Percentiles rank a stretch among this genome's conserved stretches.
Evolutionary conservation across 2,797 vertebrate genomes (phyloP).

Genomic region (Rhinella marina): DNA sequence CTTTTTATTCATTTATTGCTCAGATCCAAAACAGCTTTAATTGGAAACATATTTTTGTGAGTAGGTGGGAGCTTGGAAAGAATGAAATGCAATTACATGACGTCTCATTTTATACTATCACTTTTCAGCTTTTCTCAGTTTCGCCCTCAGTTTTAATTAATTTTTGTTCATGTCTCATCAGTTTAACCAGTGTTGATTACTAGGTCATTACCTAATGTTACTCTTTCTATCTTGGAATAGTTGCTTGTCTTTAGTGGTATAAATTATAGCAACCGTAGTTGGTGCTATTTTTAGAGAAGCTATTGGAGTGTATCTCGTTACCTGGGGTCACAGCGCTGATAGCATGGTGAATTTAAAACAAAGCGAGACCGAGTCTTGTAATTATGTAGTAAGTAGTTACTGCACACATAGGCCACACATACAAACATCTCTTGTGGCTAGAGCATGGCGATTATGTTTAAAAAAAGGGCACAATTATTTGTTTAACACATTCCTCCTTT

Average conservation of each 20-base stretch:
- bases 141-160: background rate
- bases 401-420: background rate
- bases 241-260: background rate
- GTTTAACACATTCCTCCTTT: too few species aligned
- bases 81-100: background rate
- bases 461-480: too few species aligned
- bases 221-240: background rate
- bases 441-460: too few species aligned
- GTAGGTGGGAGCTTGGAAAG: conserved; percentile 24
- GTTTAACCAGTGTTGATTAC: background rate
- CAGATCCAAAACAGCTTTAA: background rate
- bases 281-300: conserved; percentile 25
- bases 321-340: conserved; percentile 24
- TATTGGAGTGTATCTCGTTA: conserved; percentile 1
- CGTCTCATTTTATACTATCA: background rate
- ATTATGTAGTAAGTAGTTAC: background rate
- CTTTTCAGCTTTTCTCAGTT: conserved; percentile 20
- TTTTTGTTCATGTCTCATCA: conserved; percentile 18
- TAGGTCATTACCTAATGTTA: conserved; percentile 12
- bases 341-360: conserved; percentile 7
- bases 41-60: conserved; percentile 1
- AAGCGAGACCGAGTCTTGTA: background rate
- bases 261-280: conserved; percentile 11
- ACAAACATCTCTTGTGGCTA: too few species aligned
- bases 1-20: background rate